phyloP scores from a whole-genome alignment of 1,140 invertebrate genomes.

The Camponotus vicinus region DNA sequence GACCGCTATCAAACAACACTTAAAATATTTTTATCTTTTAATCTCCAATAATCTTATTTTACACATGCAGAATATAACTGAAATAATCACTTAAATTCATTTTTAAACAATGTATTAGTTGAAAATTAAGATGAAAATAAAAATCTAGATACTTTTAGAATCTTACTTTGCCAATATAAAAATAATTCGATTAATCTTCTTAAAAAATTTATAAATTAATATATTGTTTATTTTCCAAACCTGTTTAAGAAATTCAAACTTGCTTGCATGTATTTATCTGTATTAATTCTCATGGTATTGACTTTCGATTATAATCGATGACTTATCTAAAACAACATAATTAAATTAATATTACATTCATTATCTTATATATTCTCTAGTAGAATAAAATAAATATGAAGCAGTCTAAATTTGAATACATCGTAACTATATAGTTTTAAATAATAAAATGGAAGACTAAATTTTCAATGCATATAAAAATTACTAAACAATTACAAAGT shows the following conservation, averaged over 20 bases:
- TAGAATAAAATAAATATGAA: not conserved
- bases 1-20: not conserved
- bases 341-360: slow-evolving; percentile 9
- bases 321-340: slow-evolving; percentile 17
- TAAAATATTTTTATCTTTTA: not conserved
- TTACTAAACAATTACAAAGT: not conserved
- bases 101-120: too few species aligned
- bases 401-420: not conserved
- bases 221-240: not conserved
- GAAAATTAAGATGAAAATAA: not conserved
- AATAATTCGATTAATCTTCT: slow-evolving; percentile 68
- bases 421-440: not conserved
- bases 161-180: slow-evolving; percentile 68
- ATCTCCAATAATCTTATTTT: too few species aligned
- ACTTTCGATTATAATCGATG: slow-evolving; percentile 59
- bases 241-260: slow-evolving; percentile 5
- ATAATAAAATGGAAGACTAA: not conserved
- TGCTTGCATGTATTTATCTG: not conserved
- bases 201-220: slow-evolving; percentile 56
- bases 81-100: too few species aligned
- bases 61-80: too few species aligned
- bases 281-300: slow-evolving; percentile 48
- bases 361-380: not conserved
- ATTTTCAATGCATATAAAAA: slow-evolving; percentile 9
- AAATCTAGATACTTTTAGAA: slow-evolving; percentile 1